Base-by-base conservation (phyloP, 2,797 vertebrate species). In the Notolepis coatsorum region DNA sequence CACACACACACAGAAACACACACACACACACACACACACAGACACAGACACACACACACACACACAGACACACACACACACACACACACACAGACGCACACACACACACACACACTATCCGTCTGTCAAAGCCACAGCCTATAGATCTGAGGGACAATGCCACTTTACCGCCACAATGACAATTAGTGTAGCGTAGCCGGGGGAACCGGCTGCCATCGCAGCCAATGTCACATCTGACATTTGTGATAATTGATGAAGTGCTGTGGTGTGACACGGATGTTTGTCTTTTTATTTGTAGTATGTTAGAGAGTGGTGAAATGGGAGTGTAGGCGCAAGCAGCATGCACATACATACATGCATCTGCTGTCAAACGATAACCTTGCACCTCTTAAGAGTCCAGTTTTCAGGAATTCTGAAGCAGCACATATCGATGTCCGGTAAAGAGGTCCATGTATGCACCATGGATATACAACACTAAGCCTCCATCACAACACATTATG, bases 121-220 rank as follows among this genome's bases (percentile, higher is more conserved):
- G 79, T 71, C 92, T 93, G 88, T 89, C 86, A 82, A 53, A 83
- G 80, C 91, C 87, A 56, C 81, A 88, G 59, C 93, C 72, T 93
- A 88, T 38, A 62, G 79, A 85, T 92, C 87, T 93, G 84, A 72
- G 63, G 75, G 78, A 64, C 73, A 67, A 51, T 45, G 33, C 31
- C 68, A 49, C 66, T 72, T 62, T 51, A 59, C 56, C 63, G 69
- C 49, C 23, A 71, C 71, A 73, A 77, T 82, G 77, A 82, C 76
- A 87, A 85, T 80, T 82, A 73, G 48, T 47, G 57, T 58, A 61
- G 62, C 51, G 35, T n/a, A n/a, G 68, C 74, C 58, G 59, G 23
- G 57, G 68, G 59, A 63, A 71, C 68, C 51, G 58, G 52, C 63
- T 62, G 39, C 41, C 30, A 45, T 58, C 51, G 41, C 49, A 73